Evolutionary conservation across 2,888 invertebrate genomes (phyloP).

Genomic region (Melanchra persicariae): DNA sequence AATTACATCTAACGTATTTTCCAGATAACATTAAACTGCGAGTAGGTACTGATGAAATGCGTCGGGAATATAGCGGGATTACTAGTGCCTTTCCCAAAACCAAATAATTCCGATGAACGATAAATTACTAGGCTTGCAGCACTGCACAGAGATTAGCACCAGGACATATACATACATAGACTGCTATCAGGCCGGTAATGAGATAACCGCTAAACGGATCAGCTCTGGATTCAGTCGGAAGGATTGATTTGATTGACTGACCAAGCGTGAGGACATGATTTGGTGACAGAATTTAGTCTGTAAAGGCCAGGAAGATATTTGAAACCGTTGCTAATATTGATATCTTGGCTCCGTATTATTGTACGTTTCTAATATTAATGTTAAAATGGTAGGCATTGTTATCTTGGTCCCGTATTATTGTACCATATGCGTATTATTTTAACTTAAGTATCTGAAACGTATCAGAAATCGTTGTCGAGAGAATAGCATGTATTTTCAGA

Average conservation of each 20-base stretch:
- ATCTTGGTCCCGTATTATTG: too few species aligned
- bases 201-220: constrained; percentile 21
- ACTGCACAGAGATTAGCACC: constrained; percentile 10
- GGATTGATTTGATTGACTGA: constrained; percentile 36
- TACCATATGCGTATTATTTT: too few species aligned
- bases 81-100: neutral
- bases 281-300: constrained; percentile 11
- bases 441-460: too few species aligned
- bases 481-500: neutral
- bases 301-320: neutral
- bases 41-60: too few species aligned
- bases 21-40: neutral
- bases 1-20: too few species aligned
- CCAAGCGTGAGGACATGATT: constrained; percentile 26
- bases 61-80: too few species aligned
- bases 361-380: too few species aligned
- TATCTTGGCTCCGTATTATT: neutral
- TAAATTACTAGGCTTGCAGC: neutral
- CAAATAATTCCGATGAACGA: neutral
- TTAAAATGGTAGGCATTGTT: too few species aligned
- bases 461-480: neutral
- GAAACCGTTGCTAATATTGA: neutral
- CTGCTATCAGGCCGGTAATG: constrained; percentile 2
- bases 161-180: neutral
- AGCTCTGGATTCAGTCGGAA: constrained; percentile 28